Percentiles rank a stretch among this genome's conserved stretches.
Evolutionary conservation across 2,797 vertebrate species (phyloP).

Genomic region (Micropoecilia bifurca): DNA sequence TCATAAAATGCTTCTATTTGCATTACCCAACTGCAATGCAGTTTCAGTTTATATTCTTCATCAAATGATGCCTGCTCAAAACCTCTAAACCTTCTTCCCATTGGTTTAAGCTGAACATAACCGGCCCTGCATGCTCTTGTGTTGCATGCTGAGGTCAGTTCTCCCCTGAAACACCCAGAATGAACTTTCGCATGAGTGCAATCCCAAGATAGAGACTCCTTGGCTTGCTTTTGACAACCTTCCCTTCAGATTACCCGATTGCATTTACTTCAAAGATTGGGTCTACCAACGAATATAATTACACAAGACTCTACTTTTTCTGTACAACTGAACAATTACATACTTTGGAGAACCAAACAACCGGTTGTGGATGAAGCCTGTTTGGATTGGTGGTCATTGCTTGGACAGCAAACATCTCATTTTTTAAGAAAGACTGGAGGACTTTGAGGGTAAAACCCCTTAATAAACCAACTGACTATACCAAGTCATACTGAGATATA

Average conservation of each 20-base stretch:
- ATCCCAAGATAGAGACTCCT: slow-evolving; percentile 26
- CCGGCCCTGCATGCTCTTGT: slow-evolving; percentile 58
- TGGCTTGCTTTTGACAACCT: slow-evolving; percentile 16
- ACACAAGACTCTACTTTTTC: slow-evolving; percentile 27
- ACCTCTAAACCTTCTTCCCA: slow-evolving; percentile 24
- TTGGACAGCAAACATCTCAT: slow-evolving; percentile 34
- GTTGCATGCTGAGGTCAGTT: slow-evolving; percentile 27
- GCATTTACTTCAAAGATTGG: slow-evolving; percentile 12
- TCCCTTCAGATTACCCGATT: slow-evolving; percentile 21
- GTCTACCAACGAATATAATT: slow-evolving; percentile 22
- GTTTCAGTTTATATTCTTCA: slow-evolving; percentile 21
- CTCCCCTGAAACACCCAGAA: slow-evolving; percentile 22
- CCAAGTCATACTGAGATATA: slow-evolving; percentile 23
- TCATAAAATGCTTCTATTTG: slow-evolving; percentile 24
- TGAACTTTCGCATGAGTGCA: slow-evolving; percentile 13
- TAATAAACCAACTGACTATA: slow-evolving; percentile 20
- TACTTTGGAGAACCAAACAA: slow-evolving; percentile 16
- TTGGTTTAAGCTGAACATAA: slow-evolving; percentile 36
- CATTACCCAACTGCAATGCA: slow-evolving; percentile 16
- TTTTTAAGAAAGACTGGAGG: slow-evolving; percentile 24
- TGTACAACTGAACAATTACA: slow-evolving; percentile 23
- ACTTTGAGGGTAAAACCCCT: slow-evolving; percentile 13
- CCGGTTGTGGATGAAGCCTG: slow-evolving; percentile 27
- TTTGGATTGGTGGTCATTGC: slow-evolving; percentile 22
- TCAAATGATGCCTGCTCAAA: slow-evolving; percentile 27